Base-by-base conservation (phyloP, 1,140 invertebrate genomes). In the Manduca sexta region DNA sequence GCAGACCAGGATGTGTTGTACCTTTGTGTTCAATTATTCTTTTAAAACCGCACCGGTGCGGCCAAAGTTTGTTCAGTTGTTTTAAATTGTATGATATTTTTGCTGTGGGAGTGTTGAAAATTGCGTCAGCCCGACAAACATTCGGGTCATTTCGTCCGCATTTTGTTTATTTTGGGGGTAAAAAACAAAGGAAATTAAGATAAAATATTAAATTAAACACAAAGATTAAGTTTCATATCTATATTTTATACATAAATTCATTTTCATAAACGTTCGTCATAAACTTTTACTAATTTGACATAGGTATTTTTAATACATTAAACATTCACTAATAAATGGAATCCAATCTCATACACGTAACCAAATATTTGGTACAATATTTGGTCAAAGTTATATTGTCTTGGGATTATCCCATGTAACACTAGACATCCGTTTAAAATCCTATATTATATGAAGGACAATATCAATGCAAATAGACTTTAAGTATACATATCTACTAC, bases 331-430 rank as follows among this genome's bases (percentile, higher is more conserved):
- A 59, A 50, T 55, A 48, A 55, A 60, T 59, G 39, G 53, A 64
- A 58, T 57, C 49, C 51, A 58, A 62, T 60, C 49, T 48, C 42
- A 45, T 54, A 60, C 47, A 62, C n/a, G n/a, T 60, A 62, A 64
- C 72, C 69, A 74, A 74, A 74, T 66, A 74, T 72, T 70, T 73
- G 67, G 68, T 62, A 49, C 17, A 67, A 64, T 63, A 69, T 64
- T 69, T 73, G 67, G 69, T 73, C 64, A 58, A 54, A 65, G 58
- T 62, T 59, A 74, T 74, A 74, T 74, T 70, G 70, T 74, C 70
- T 59, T 52, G 60, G 55, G 53, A 35, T 35, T 60, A 31, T 52
- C 56, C 57, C 53, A 49, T 41, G 44, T 60, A 58, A 52, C 44
- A 33, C 54, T 56, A 69, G 16, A 30, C 41, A 39, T 21, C 21